Percentiles rank a stretch among this genome's conserved stretches.
phyloP scores from a whole-genome alignment of 2,888 invertebrate species.

The Parnassius orleans region DNA sequence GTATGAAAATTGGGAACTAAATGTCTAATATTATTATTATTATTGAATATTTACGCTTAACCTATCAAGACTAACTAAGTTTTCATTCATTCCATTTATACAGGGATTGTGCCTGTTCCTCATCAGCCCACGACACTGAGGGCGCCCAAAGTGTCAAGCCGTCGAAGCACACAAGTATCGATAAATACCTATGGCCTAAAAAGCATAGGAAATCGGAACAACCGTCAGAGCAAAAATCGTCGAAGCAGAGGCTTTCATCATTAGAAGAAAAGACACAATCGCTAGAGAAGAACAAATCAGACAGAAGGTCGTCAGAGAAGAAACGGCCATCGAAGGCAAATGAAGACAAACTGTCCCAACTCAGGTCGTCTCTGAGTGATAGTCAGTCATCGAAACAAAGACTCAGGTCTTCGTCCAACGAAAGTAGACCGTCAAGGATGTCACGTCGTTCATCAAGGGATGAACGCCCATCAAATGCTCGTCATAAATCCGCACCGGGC shows the following conservation, averaged over 20 bases:
- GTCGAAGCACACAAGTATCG: neutral
- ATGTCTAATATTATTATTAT: no score
- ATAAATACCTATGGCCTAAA: neutral
- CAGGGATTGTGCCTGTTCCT: constrained; percentile 20
- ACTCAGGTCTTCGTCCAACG: constrained; percentile 11
- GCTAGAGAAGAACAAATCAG: neutral
- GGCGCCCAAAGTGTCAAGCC: neutral
- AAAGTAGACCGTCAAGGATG: constrained; percentile 10
- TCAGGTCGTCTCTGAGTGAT: constrained; percentile 10
- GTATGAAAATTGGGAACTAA: no score
- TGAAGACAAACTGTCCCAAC: neutral
- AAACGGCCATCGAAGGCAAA: neutral
- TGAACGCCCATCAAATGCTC: neutral
- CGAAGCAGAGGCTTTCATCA: neutral
- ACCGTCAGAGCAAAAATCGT: neutral
- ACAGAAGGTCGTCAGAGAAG: neutral
- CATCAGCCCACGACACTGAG: neutral
- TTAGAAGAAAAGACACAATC: neutral
- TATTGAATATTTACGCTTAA: no score
- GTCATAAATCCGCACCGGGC: constrained; percentile 17
- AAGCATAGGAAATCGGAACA: neutral
- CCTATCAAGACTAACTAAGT: no score
- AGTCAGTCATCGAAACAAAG: constrained; percentile 4
- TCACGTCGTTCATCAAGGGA: neutral
- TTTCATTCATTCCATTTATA: neutral